Evolutionary conservation across 2,888 invertebrate genomes (phyloP).

Genomic region (Blomia tropicalis): DNA sequence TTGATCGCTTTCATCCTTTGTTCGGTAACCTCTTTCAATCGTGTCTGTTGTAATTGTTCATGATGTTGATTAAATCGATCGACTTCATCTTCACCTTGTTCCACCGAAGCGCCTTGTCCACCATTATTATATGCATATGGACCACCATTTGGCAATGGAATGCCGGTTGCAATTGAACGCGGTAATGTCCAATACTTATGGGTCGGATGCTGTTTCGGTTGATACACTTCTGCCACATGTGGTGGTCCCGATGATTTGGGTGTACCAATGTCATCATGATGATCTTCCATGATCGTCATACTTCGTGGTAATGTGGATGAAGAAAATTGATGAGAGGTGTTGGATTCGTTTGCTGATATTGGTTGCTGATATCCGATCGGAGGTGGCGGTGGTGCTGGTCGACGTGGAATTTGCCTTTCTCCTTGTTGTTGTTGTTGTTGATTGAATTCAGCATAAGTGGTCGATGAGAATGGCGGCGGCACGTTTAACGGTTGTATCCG

Average conservation of each 20-base stretch:
- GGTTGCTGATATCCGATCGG: background rate
- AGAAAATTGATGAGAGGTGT: background rate
- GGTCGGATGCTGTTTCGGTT: constrained; percentile 10
- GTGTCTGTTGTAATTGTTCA: constrained; percentile 10
- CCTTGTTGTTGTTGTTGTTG: background rate
- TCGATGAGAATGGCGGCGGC: constrained; percentile 9
- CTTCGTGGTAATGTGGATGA: constrained; percentile 9
- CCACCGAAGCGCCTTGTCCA: background rate
- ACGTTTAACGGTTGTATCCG: background rate
- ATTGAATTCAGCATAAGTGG: background rate
- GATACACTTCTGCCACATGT: constrained; percentile 15
- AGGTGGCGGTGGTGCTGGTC: background rate
- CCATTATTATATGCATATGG: background rate
- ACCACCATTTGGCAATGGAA: background rate
- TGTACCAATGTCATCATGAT: background rate
- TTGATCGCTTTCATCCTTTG: background rate
- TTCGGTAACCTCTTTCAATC: background rate
- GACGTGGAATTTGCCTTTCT: background rate
- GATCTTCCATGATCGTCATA: background rate
- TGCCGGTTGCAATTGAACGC: constrained; percentile 17
- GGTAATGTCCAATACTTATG: constrained; percentile 26
- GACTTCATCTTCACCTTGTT: background rate
- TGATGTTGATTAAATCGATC: background rate
- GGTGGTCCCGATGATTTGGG: background rate
- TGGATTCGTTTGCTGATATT: background rate